Evolutionary conservation across 2,888 invertebrate species (phyloP).

Genomic region (Nymphalis urticae): DNA sequence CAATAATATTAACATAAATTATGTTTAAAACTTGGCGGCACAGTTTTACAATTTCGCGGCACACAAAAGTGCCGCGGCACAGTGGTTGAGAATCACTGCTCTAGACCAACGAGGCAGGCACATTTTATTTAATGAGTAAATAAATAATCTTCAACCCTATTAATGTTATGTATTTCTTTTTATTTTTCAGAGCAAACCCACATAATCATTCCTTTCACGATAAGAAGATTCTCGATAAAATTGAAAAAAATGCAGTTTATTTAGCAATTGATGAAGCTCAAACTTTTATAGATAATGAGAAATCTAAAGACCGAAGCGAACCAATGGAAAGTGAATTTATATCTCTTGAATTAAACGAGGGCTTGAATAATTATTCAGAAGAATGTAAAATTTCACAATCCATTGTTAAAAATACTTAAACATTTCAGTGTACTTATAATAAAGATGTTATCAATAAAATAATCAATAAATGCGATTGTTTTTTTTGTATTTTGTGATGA

Average conservation of each 20-base stretch:
- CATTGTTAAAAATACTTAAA: slow-evolving; percentile 16
- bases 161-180: slow-evolving; percentile 14
- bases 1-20: too few species aligned
- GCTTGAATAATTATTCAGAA: slow-evolving; percentile 1
- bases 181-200: slow-evolving; percentile 61
- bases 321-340: slow-evolving; percentile 33
- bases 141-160: too few species aligned
- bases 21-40: too few species aligned
- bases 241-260: slow-evolving; percentile 71
- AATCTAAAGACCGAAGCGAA: slow-evolving; percentile 28
- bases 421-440: slow-evolving; percentile 1
- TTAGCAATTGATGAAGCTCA: slow-evolving; percentile 49
- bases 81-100: too few species aligned
- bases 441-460: not conserved
- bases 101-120: too few species aligned
- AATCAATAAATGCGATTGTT: not conserved
- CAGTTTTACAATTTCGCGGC: too few species aligned
- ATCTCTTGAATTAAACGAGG: slow-evolving; percentile 15
- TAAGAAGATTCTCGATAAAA: slow-evolving; percentile 71
- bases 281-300: slow-evolving; percentile 43
- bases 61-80: too few species aligned
- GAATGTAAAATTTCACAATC: slow-evolving; percentile 11
- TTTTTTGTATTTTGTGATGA: too few species aligned
- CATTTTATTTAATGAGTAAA: too few species aligned
- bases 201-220: slow-evolving; percentile 77